Base-by-base conservation (phyloP, 1,140 invertebrate genomes). In the Manduca sexta region DNA sequence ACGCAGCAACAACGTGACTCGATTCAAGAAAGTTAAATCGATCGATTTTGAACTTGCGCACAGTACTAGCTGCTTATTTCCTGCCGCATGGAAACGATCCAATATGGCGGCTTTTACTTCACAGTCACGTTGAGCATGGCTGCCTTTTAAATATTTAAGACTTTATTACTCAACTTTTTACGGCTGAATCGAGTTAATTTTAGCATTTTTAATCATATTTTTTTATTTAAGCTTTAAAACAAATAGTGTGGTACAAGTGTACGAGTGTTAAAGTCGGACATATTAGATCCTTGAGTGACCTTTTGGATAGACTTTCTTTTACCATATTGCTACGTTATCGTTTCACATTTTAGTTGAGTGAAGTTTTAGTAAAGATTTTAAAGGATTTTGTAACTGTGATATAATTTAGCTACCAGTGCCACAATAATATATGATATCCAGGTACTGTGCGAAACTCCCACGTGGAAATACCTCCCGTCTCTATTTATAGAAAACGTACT, bases 401-500 rank as follows among this genome's bases (percentile, higher is more conserved):
- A 80, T 74, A 74, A 55, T 70, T 65, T 70, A 73, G 54, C 52
- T 53, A 69, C 56, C 55, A 64, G 76, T 77, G 69, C 70, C 61
- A 69, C 64, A 58, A 49, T 72, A 56, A 69, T 76, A 57, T 64
- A 60, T 64, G 60, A 71, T 66, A 62, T 60, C 70, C 69, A 77
- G 76, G 76, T 82, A 76, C 57, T 51, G 64, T 75, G 66, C 62
- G 53, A 67, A 10, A 82, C 76, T 82, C 81, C 80, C 78, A 84
- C 81, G 81, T 84, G 81, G 78, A 79, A 80, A 81, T 84, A 82
- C 64, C 72, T 80, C 72, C 72, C 69, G 69, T 65, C 64, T 82
- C 81, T 84, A 84, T 84, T 77, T 74, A 71, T 82, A 84, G 81
- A 77, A 56, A 37, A 64, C 67, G 69, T 73, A 80, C 78, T 74